Percentiles rank a stretch among this genome's conserved stretches.
Conservation (phyloP, 2,797 vertebrate genomes). For the Prionace glauca region DNA sequence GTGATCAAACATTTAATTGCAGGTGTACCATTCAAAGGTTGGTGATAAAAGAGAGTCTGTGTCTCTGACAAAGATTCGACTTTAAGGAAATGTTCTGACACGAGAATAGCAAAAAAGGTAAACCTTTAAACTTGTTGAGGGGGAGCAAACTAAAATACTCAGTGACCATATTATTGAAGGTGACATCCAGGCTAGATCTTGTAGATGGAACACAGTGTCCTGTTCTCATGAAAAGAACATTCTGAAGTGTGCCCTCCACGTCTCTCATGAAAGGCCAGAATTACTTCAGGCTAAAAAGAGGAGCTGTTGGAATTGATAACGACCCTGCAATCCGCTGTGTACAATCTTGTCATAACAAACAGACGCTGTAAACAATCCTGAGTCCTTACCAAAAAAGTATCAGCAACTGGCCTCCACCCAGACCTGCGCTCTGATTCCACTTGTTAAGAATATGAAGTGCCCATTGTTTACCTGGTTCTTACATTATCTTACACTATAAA, state of each 20-base stretch:
- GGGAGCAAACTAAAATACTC: conserved; percentile 9
- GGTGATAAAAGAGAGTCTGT: conserved; percentile 49
- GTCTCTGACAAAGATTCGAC: conserved; percentile 44
- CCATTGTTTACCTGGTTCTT: not conserved
- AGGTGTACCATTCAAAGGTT: conserved; percentile 51
- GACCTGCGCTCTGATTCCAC: not conserved
- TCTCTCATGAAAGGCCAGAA: not conserved
- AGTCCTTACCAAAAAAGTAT: not conserved
- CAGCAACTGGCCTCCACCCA: not conserved
- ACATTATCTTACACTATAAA: not conserved
- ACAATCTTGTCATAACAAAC: not conserved
- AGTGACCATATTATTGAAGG: not conserved
- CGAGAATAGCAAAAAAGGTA: conserved; percentile 21
- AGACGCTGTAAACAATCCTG: not conserved
- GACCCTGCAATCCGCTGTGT: not conserved
- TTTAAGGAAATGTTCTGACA: conserved; percentile 20
- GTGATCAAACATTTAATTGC: conserved; percentile 48
- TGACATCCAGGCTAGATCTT: not conserved
- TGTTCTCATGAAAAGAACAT: not conserved
- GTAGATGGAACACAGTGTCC: not conserved
- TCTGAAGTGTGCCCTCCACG: not conserved
- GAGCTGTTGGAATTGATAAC: conserved; percentile 21
- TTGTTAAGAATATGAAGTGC: not conserved
- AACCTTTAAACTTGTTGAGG: conserved; percentile 25
- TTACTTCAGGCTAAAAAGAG: conserved; percentile 18